Evolutionary conservation across 2,113 vertebrate genomes (phyloP), one percentile per base, ranked within the genome.

Genomic region (Sceloporus undulatus): DNA sequence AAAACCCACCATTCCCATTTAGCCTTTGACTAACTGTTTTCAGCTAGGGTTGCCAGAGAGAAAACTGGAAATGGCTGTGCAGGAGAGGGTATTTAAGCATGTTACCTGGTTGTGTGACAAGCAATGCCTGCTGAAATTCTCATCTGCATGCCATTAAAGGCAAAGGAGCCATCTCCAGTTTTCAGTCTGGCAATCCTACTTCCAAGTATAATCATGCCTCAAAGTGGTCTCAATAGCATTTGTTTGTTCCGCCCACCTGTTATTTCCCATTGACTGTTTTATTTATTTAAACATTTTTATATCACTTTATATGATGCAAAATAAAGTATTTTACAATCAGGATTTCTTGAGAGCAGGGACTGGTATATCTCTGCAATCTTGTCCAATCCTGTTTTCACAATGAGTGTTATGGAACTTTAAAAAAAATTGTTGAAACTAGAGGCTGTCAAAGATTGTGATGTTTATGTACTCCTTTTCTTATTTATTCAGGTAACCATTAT

Each of bases 401-500:
- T 79, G 42, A 21, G 48, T 27, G 13, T 56, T 54, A 18, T 85
- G n/a, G 29, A 9, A 19, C 34, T 19, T 76, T 27, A 25, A 38
- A n/a, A 77, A 77, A 38, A 74, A 14, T 4, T 40, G 6, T 40
- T 74, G 11, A 10, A 18, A 9, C 19, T 7, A 13, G 29, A 42
- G 29, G 48, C n/a, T 84, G 62, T 62, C 27, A 84, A 87, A 82
- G 75, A 9, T 85, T 86, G 84, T 62, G 66, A 75, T 90, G 88
- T 91, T 13, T 0, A 89, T 85, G 0, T 0, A 10, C 54, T 91
- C 65, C 42, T 88, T 77, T 79, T 83, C 85, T 65, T 90, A 14
- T 90, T 92, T 93, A 81, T 91, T 90, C 90, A 95, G 93, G 66
- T 79, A 88, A 82, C 74, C 87, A 2, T 25, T 90, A 74, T 84